Evolutionary conservation across 2,113 vertebrate genomes (phyloP).

Genomic region (Zeus faber): DNA sequence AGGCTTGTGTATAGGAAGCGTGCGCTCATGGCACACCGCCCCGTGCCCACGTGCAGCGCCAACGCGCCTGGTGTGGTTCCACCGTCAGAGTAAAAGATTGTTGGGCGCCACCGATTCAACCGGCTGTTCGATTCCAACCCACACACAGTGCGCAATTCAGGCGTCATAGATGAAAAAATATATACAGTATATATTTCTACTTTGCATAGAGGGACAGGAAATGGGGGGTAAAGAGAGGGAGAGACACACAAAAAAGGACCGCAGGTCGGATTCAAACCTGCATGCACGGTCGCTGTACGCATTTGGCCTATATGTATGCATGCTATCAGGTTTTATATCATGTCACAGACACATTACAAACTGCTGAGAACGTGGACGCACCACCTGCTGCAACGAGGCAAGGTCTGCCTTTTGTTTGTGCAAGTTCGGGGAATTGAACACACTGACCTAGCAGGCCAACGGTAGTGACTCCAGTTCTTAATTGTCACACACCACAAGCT

Average conservation of each 20-base stretch:
- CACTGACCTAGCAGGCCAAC: conserved; percentile 22
- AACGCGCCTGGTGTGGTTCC: no score
- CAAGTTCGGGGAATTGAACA: conserved; percentile 48
- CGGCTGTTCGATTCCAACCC: conserved; percentile 19
- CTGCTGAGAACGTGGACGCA: conserved; percentile 5
- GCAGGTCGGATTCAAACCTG: no score
- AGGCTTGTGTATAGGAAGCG: no score
- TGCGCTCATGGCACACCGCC: no score
- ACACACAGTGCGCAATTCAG: conserved; percentile 34
- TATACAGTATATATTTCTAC: not conserved
- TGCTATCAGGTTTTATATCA: no score
- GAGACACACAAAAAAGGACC: no score
- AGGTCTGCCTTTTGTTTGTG: conserved; percentile 52
- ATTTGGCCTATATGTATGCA: no score
- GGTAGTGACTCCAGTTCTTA: conserved; percentile 17
- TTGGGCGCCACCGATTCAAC: conserved; percentile 44
- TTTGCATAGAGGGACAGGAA: no score
- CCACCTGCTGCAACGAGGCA: conserved; percentile 42
- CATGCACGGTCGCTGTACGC: no score
- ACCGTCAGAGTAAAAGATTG: conserved; percentile 45
- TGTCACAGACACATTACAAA: no score
- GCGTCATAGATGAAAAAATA: conserved; percentile 21
- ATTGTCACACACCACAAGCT: conserved; percentile 20
- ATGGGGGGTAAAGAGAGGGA: no score
- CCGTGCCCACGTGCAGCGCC: no score